phyloP scores from a whole-genome alignment of 1,140 invertebrate genomes.

The Drosophila asahinai region DNA sequence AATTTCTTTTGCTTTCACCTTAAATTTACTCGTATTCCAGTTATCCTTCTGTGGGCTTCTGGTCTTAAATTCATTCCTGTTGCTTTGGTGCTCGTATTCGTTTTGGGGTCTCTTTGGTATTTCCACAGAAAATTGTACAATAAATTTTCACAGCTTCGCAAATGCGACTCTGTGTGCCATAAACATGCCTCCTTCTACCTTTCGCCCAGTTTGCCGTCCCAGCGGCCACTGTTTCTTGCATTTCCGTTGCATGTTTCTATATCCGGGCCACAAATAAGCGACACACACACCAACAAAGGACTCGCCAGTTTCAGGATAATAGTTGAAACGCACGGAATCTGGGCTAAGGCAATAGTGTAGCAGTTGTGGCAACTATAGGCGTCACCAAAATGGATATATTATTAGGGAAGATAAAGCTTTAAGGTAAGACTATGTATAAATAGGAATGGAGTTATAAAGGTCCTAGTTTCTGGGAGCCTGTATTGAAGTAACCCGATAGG shows the following conservation, averaged over 20 bases:
- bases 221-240: conserved; percentile 56
- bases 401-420: conserved; percentile 35
- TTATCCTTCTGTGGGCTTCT: background rate
- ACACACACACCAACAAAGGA: conserved; percentile 50
- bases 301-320: conserved; percentile 39
- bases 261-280: conserved; percentile 70
- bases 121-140: conserved; percentile 48
- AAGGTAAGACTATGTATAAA: background rate
- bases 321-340: conserved; percentile 51
- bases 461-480: background rate
- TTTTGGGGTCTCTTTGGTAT: conserved; percentile 40
- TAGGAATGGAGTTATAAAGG: background rate
- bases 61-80: conserved; percentile 47
- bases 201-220: conserved; percentile 19
- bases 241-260: conserved; percentile 78
- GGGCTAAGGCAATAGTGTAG: conserved; percentile 27
- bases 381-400: conserved; percentile 27
- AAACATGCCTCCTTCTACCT: conserved; percentile 46
- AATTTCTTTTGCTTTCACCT: background rate
- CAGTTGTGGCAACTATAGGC: conserved; percentile 8
- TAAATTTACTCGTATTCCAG: conserved; percentile 20
- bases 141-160: conserved; percentile 52
- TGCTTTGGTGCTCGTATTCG: conserved; percentile 33
- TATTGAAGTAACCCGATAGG: background rate
- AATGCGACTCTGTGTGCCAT: conserved; percentile 49